Evolutionary conservation across 2,113 vertebrate genomes (phyloP).

Genomic region (Nothobranchius kuhntae): DNA sequence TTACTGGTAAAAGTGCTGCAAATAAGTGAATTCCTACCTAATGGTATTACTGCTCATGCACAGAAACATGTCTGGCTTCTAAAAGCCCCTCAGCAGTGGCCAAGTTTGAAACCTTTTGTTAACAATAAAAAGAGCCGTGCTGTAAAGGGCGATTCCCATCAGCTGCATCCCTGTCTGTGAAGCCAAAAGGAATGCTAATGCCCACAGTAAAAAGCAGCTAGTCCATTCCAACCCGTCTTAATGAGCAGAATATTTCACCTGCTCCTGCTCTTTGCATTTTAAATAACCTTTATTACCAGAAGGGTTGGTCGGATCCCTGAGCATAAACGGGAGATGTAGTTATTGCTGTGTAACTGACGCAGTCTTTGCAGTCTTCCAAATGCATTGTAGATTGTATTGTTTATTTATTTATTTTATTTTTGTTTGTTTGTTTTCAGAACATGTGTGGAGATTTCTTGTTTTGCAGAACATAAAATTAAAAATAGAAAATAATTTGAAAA

Average conservation of each 20-base stretch:
- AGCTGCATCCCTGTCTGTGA: conserved; percentile 23
- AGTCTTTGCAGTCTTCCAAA: neutral
- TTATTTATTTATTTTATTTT: no score
- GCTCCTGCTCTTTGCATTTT: conserved; percentile 28
- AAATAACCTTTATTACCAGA: neutral
- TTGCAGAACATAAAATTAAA: no score
- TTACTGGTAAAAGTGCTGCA: neutral
- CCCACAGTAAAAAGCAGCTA: conserved; percentile 33
- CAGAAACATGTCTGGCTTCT: neutral
- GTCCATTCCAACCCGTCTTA: conserved; percentile 12
- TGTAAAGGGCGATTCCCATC: conserved; percentile 3
- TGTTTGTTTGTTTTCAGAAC: no score
- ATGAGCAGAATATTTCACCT: conserved; percentile 23
- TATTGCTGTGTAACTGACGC: neutral
- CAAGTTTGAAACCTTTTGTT: neutral
- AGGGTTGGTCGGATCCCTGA: neutral
- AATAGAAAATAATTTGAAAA: no score
- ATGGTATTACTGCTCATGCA: neutral
- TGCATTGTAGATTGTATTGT: no score
- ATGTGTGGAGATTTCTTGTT: no score
- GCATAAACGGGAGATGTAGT: neutral
- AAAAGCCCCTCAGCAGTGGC: neutral
- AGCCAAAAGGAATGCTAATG: neutral
- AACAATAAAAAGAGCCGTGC: neutral
- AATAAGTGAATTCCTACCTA: neutral